Evolutionary conservation across 2,888 invertebrate species (phyloP).

Genomic region (Eupithecia pulchellata): DNA sequence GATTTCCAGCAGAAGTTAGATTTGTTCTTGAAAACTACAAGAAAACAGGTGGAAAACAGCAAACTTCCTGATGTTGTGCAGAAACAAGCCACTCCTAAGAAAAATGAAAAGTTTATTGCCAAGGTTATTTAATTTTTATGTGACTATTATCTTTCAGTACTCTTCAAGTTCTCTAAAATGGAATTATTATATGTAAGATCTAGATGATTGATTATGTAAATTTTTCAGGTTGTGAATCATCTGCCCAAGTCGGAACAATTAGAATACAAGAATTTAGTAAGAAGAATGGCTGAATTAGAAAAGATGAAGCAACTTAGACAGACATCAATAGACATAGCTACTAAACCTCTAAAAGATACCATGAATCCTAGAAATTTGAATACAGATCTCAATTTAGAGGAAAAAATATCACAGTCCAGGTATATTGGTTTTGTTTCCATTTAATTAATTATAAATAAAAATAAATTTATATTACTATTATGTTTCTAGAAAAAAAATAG

Average conservation of each 20-base stretch:
- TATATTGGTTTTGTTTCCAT: slow-evolving; percentile 40
- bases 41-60: slow-evolving; percentile 73
- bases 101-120: slow-evolving; percentile 71
- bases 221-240: slow-evolving; percentile 75
- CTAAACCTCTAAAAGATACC: slow-evolving; percentile 63
- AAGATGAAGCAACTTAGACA: slow-evolving; percentile 78
- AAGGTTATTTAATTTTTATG: slow-evolving; percentile 63
- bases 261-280: slow-evolving; percentile 78
- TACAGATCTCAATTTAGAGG: slow-evolving; percentile 61
- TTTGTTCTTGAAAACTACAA: slow-evolving; percentile 74
- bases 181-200: background rate
- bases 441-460: background rate
- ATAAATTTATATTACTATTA: background rate
- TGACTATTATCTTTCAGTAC: background rate
- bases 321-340: slow-evolving; percentile 54
- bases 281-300: slow-evolving; percentile 80
- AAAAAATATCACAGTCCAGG: slow-evolving; percentile 76
- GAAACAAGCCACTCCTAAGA: slow-evolving; percentile 56
- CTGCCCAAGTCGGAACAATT: slow-evolving; percentile 80
- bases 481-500: slow-evolving; percentile 74
- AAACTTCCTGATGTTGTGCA: slow-evolving; percentile 66
- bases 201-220: background rate
- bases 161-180: background rate
- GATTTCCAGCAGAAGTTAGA: slow-evolving; percentile 81
- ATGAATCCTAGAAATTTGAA: slow-evolving; percentile 69